Conservation (phyloP, 1,140 invertebrate species). For the Macrotrachela quadricornifera region DNA sequence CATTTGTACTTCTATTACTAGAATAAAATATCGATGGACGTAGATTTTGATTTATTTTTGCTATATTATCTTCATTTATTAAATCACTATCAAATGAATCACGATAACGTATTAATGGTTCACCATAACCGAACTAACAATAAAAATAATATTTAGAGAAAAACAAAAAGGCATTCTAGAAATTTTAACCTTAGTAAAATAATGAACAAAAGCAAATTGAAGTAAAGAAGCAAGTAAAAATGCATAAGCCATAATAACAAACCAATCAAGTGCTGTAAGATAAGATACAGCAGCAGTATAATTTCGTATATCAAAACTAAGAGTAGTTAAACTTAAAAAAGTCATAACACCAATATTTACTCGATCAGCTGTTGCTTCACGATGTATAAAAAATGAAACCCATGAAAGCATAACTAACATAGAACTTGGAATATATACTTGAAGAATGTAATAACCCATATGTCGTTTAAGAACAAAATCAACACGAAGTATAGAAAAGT, state of each 20-base stretch:
- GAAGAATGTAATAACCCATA: conserved; percentile 27
- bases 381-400: conserved; percentile 45
- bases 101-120: too few species aligned
- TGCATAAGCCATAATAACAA: conserved; percentile 59
- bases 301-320: conserved; percentile 50
- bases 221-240: conserved; percentile 55
- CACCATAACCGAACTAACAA: too few species aligned
- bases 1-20: too few species aligned
- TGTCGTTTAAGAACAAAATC: conserved; percentile 23
- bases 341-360: conserved; percentile 24
- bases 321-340: conserved; percentile 12
- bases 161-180: conserved; percentile 39
- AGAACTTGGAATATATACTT: conserved; percentile 26
- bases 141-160: too few species aligned
- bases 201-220: conserved; percentile 59
- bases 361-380: conserved; percentile 70
- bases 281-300: conserved; percentile 66
- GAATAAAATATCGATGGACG: too few species aligned
- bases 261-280: conserved; percentile 62
- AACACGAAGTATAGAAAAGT: conserved; percentile 18
- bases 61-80: too few species aligned
- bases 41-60: too few species aligned
- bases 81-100: too few species aligned
- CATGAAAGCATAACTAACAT: conserved; percentile 28
- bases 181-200: conserved; percentile 52